These are phyloP conservation scores for Rhodinocichla rosea DNA, from an alignment of 2,113 vertebrate genomes.

Conservation along the genomic window DNA sequence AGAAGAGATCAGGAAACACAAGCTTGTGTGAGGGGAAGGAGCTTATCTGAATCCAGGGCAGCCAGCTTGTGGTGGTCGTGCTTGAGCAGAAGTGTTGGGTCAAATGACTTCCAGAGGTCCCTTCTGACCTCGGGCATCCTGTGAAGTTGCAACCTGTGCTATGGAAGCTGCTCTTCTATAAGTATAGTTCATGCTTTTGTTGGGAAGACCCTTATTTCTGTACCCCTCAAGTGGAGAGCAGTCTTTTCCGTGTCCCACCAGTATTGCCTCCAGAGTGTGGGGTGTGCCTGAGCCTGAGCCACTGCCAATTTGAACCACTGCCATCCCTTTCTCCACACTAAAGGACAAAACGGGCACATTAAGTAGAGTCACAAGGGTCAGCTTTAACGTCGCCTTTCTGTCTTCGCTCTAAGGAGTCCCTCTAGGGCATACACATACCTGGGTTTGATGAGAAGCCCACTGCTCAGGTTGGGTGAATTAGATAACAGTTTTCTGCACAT, in stretches of 20 bases:
- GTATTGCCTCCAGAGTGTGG: neutral
- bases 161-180: neutral
- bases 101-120: neutral
- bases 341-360: accelerated
- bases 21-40: accelerated
- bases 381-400: neutral
- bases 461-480: neutral
- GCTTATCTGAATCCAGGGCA: neutral
- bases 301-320: neutral
- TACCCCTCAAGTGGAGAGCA: neutral
- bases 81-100: neutral
- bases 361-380: neutral
- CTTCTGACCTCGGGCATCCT: neutral
- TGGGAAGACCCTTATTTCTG: neutral
- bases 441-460: neutral
- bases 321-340: neutral
- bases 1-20: neutral
- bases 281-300: neutral
- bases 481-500: neutral
- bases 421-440: neutral
- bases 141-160: neutral
- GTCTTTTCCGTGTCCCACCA: neutral
- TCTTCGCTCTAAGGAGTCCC: neutral
- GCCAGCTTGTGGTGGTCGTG: accelerated
- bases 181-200: accelerated